phyloP scores from a whole-genome alignment of 2,888 invertebrate genomes.

The Macropis europaea region DNA sequence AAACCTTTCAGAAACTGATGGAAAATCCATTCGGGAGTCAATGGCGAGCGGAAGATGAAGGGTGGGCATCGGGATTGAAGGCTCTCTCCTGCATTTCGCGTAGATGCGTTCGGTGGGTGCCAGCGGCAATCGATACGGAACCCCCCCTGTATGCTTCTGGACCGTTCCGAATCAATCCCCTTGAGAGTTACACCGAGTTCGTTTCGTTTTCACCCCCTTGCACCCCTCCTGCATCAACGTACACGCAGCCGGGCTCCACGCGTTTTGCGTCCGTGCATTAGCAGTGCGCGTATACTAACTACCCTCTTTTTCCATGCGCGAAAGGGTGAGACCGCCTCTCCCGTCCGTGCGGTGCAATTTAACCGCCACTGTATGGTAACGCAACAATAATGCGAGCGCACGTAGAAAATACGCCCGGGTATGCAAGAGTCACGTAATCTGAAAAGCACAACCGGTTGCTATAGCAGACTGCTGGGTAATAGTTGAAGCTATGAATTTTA shows the following conservation, averaged over 20 bases:
- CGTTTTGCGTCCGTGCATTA: conserved; percentile 16
- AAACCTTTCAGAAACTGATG: conserved; percentile 40
- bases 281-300: conserved; percentile 52
- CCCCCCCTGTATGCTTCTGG: conserved; percentile 41
- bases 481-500: too few species aligned
- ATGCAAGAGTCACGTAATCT: conserved; percentile 14
- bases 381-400: conserved; percentile 34
- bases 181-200: conserved; percentile 53
- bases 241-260: not conserved
- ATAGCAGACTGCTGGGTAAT: too few species aligned
- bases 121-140: conserved; percentile 59
- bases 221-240: conserved; percentile 11
- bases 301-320: conserved; percentile 49
- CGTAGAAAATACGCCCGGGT: conserved; percentile 17
- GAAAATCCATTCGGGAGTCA: conserved; percentile 45
- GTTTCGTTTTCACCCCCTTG: conserved; percentile 57
- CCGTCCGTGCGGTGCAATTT: conserved; percentile 7
- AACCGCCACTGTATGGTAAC: conserved; percentile 25
- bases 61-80: conserved; percentile 31
- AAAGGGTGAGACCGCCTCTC: conserved; percentile 35
- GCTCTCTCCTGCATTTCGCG: conserved; percentile 33
- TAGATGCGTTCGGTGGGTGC: conserved; percentile 51
- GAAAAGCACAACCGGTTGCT: too few species aligned
- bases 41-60: conserved; percentile 42
- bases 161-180: conserved; percentile 63